Evolutionary conservation across 1,140 invertebrate genomes (phyloP), one percentile per base, ranked within the genome.

Genomic region (Gonatopus flavifemur): DNA sequence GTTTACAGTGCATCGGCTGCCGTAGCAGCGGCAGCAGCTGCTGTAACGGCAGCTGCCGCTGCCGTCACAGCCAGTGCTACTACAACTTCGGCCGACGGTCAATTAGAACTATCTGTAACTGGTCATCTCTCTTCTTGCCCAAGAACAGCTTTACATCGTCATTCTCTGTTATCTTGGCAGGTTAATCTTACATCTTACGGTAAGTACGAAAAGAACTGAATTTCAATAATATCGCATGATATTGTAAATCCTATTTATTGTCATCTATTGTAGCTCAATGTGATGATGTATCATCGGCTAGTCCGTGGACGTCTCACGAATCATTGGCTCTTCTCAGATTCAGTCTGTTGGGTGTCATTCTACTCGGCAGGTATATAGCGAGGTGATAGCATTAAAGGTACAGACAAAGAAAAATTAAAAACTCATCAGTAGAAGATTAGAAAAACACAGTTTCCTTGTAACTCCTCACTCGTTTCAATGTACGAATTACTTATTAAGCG

Each of bases 81-180:
- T n/a, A 15, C 30, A n/a, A n/a, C n/a, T n/a, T n/a, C n/a, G n/a
- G 30, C 48, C 64, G 37, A 59, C 64, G 31, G 59, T 42, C 32
- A 65, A 55, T 45, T 58, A 52, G 69, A 75, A 59, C 62, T 74
- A 43, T 74, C 67, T 6, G 62, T 76, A 49, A 75, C 69, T 56
- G 71, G 70, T 19, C 68, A 76, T 66, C 63, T 76, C 54, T 71
- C 72, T 50, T 76, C 72, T 49, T 76, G 74, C 69, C 74, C 74
- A 20, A 69, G 74, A 38, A 51, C 71, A 39, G 64, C 66, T 49
- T n/a, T n/a, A n/a, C n/a, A n/a, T n/a, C 67, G 70, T 61, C 65
- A 59, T 51, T 66, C 70, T 50, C 62, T 64, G 54, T 69, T 70
- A 57, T 69, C 67, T 50, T 76, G 74, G 74, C 70, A 73, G 53